These are phyloP conservation scores for Chrysaora quinquecirrha DNA, from an alignment of 30 jellyfish, hydroid and myxozoan genomes.

Conservation along the genomic window DNA sequence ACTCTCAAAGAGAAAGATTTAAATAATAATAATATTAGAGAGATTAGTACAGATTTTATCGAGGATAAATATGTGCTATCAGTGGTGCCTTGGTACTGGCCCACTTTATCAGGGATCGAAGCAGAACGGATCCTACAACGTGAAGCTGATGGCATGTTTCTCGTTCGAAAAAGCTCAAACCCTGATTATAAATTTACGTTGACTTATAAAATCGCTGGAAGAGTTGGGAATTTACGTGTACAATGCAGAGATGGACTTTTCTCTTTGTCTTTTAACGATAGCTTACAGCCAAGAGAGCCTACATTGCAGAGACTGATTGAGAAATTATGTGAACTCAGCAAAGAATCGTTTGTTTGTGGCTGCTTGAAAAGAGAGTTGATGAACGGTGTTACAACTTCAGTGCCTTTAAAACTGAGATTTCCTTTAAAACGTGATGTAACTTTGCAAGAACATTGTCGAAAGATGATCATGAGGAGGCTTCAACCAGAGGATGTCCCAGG, in stretches of 20 bases:
- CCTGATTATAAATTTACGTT: slow-evolving; percentile 66
- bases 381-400: slow-evolving; percentile 16
- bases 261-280: slow-evolving; percentile 31
- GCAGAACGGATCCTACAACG: slow-evolving; percentile 37
- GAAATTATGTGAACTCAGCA: slow-evolving; percentile 11
- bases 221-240: slow-evolving; percentile 70
- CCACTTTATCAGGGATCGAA: slow-evolving; percentile 14
- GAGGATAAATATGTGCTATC: slow-evolving; percentile 71
- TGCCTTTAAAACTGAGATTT: slow-evolving; percentile 41
- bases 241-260: slow-evolving; percentile 62
- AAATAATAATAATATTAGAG: too few species aligned
- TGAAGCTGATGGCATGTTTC: slow-evolving; percentile 55
- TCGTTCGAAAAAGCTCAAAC: slow-evolving; percentile 73
- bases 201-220: slow-evolving; percentile 53
- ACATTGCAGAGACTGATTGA: slow-evolving; percentile 46
- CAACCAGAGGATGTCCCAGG: slow-evolving; percentile 43
- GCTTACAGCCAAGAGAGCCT: slow-evolving; percentile 62
- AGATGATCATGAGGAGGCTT: slow-evolving; percentile 51
- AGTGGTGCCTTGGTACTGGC: slow-evolving; percentile 78
- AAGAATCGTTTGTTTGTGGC: slow-evolving; percentile 29
- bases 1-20: too few species aligned
- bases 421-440: slow-evolving; percentile 47
- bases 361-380: slow-evolving; percentile 9
- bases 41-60: slow-evolving; percentile 16
- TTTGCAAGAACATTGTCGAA: slow-evolving; percentile 63